phyloP scores from a whole-genome alignment of 2,888 invertebrate genomes.

The Harpalus rubripes region DNA sequence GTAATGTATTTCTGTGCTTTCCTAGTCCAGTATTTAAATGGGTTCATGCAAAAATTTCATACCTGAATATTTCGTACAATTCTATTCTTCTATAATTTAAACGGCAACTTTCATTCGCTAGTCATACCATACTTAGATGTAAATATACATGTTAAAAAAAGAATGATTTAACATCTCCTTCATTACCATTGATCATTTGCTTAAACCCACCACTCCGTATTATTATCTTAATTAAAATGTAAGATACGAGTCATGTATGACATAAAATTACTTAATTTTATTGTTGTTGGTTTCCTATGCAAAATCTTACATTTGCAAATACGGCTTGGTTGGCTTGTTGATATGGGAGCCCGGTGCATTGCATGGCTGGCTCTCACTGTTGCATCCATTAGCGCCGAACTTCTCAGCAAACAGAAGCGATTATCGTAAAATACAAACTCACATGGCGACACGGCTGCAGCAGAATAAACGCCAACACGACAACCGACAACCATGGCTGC shows the following conservation, averaged over 20 bases:
- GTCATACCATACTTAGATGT: too few species aligned
- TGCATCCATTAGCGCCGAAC: slow-evolving; percentile 36
- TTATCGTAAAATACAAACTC: slow-evolving; percentile 62
- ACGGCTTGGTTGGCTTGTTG: neutral
- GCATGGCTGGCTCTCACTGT: neutral
- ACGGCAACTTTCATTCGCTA: too few species aligned
- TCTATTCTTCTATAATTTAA: too few species aligned
- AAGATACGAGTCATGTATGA: slow-evolving; percentile 15
- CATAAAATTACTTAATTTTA: slow-evolving; percentile 43
- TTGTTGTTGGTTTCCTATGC: slow-evolving; percentile 46
- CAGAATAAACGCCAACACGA: slow-evolving; percentile 4
- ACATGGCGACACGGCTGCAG: slow-evolving; percentile 25
- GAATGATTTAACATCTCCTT: neutral
- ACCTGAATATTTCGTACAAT: too few species aligned
- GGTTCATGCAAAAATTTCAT: too few species aligned
- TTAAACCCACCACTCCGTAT: neutral
- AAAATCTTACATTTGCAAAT: slow-evolving; percentile 32
- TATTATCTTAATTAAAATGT: slow-evolving; percentile 49
- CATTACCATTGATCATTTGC: neutral
- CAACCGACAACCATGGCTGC: neutral
- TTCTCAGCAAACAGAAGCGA: slow-evolving; percentile 43
- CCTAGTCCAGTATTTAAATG: too few species aligned
- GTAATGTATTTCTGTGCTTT: too few species aligned
- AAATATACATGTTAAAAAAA: neutral
- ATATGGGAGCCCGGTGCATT: neutral